Percentiles rank a stretch among this genome's conserved stretches.
These are phyloP conservation scores for Darevskia nairensis DNA, from an alignment of 2,797 vertebrate genomes.

Conservation along the genomic window DNA sequence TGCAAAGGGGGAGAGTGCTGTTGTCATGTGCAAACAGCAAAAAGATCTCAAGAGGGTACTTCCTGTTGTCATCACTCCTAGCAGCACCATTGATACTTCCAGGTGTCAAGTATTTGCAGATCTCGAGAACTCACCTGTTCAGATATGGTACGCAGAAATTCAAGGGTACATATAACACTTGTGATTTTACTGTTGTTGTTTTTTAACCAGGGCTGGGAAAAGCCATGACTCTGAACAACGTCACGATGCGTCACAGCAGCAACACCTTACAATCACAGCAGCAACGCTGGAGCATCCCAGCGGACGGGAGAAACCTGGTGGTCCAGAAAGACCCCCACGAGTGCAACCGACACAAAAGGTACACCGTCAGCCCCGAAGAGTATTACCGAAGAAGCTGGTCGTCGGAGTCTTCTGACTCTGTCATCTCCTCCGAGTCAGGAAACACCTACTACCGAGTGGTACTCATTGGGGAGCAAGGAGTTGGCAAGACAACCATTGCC, in stretches of 20 bases:
- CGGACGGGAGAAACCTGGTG: constrained; percentile 84
- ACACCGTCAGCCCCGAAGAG: constrained; percentile 81
- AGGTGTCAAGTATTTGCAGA: not conserved
- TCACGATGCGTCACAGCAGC: constrained; percentile 89
- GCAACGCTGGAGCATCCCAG: constrained; percentile 95
- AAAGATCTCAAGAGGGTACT: not conserved
- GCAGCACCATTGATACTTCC: too few species aligned
- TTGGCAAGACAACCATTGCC: constrained; percentile 93
- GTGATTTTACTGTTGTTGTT: constrained; percentile 14
- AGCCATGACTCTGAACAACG: constrained; percentile 86
- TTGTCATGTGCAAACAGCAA: not conserved
- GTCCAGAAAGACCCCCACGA: constrained; percentile 80
- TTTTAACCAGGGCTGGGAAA: constrained; percentile 46
- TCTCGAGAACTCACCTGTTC: not conserved
- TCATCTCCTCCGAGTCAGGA: constrained; percentile 87
- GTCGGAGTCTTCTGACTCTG: constrained; percentile 89
- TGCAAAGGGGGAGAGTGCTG: too few species aligned
- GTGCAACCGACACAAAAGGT: constrained; percentile 80
- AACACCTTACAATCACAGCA: constrained; percentile 87
- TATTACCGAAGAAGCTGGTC: constrained; percentile 90
- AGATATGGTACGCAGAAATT: not conserved
- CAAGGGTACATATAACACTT: not conserved
- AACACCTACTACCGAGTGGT: constrained; percentile 87
- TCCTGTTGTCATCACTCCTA: not conserved
- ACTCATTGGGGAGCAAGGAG: constrained; percentile 89